phyloP scores from a whole-genome alignment of 1,140 invertebrate genomes.

The Myzus persicae region DNA sequence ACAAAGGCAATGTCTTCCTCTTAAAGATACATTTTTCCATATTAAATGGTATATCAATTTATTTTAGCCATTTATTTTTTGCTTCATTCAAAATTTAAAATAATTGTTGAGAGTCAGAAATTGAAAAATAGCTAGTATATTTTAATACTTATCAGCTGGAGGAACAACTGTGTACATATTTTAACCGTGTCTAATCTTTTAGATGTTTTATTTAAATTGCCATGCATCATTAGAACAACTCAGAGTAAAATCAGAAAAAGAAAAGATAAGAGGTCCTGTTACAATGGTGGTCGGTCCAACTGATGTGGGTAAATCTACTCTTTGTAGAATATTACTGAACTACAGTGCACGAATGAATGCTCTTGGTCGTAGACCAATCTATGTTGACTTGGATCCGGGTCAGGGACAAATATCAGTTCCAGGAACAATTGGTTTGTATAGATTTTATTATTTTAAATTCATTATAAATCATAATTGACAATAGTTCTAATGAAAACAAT shows the following conservation, averaged over 20 bases:
- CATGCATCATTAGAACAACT: constrained; percentile 93
- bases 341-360: constrained; percentile 87
- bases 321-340: constrained; percentile 90
- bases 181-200: neutral
- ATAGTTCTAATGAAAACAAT: neutral
- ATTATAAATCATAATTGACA: neutral
- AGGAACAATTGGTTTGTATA: constrained; percentile 79
- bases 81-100: no score
- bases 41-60: no score
- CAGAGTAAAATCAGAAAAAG: constrained; percentile 76
- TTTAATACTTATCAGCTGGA: neutral
- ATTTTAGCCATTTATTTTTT: no score
- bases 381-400: constrained; percentile 95
- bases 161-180: neutral
- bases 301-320: constrained; percentile 96
- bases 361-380: constrained; percentile 76
- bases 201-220: constrained; percentile 85
- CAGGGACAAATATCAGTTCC: constrained; percentile 93
- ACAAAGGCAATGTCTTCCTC: no score
- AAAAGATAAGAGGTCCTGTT: constrained; percentile 78
- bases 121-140: neutral
- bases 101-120: neutral
- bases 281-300: constrained; percentile 92
- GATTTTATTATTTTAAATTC: constrained; percentile 6
- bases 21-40: neutral